These are phyloP conservation scores for Thinocorus orbignyianus DNA, from an alignment of 2,113 vertebrate species.

Conservation along the genomic window DNA sequence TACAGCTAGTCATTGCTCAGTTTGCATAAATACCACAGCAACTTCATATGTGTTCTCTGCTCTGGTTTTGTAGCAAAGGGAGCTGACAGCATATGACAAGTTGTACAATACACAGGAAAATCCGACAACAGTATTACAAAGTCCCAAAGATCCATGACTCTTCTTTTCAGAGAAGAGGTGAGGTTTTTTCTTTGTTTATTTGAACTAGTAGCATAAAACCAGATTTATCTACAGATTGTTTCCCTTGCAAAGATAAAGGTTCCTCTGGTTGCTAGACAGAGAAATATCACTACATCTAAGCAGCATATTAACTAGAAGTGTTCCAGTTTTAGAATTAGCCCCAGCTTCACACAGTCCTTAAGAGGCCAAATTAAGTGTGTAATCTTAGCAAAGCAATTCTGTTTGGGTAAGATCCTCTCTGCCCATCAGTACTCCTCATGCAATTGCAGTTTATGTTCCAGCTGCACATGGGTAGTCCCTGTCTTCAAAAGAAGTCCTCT, in stretches of 20 bases:
- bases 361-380: not conserved
- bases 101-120: not conserved
- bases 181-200: not conserved
- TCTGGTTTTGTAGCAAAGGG: not conserved
- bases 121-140: not conserved
- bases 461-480: not conserved
- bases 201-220: not conserved
- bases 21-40: not conserved
- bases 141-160: not conserved
- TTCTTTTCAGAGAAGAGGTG: not conserved
- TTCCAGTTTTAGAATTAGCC: not conserved
- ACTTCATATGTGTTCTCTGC: not conserved
- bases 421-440: not conserved
- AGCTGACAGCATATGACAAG: not conserved
- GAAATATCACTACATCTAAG: not conserved
- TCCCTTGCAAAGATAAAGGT: not conserved
- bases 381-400: not conserved
- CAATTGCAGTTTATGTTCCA: not conserved
- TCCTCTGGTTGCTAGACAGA: not conserved
- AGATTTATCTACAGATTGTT: not conserved
- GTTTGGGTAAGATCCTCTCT: not conserved
- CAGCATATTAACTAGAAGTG: not conserved
- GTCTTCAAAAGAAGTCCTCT: not conserved
- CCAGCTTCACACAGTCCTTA: not conserved
- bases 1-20: not conserved